Conservation (phyloP, 53 echinoderm and acorn worm genomes). For the Pentamera pediparva region DNA sequence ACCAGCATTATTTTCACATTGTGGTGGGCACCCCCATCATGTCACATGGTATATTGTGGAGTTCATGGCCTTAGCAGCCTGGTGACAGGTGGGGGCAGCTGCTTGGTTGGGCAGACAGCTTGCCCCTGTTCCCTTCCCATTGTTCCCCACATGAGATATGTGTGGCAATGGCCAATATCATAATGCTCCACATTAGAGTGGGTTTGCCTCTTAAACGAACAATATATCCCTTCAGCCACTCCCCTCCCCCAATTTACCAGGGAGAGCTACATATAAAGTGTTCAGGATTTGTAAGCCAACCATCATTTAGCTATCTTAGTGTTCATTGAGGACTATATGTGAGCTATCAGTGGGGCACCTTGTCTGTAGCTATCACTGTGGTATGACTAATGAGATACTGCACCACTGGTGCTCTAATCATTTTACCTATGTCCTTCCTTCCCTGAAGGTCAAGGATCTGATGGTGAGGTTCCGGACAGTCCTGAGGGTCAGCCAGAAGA, state of each 20-base stretch:
- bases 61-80: too few relatives aligned
- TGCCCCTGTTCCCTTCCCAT: not conserved
- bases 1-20: not conserved
- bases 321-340: too few relatives aligned
- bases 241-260: too few relatives aligned
- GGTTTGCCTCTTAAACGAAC: not conserved
- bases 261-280: too few relatives aligned
- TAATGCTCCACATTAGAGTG: not conserved
- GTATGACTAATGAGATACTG: too few relatives aligned
- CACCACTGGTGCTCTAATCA: too few relatives aligned
- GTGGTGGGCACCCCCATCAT: not conserved
- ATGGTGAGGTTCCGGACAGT: constrained; percentile 47
- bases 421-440: not conserved
- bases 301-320: not conserved
- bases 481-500: constrained; percentile 20
- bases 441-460: constrained; percentile 60
- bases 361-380: too few relatives aligned
- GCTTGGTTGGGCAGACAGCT: not conserved
- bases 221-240: not conserved
- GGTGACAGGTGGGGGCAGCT: too few relatives aligned
- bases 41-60: too few relatives aligned
- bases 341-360: too few relatives aligned
- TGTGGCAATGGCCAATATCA: too few relatives aligned
- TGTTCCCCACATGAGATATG: too few relatives aligned
- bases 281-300: not conserved